phyloP scores from a whole-genome alignment of 2,797 vertebrate species.

The Coccyzus lansbergi region DNA sequence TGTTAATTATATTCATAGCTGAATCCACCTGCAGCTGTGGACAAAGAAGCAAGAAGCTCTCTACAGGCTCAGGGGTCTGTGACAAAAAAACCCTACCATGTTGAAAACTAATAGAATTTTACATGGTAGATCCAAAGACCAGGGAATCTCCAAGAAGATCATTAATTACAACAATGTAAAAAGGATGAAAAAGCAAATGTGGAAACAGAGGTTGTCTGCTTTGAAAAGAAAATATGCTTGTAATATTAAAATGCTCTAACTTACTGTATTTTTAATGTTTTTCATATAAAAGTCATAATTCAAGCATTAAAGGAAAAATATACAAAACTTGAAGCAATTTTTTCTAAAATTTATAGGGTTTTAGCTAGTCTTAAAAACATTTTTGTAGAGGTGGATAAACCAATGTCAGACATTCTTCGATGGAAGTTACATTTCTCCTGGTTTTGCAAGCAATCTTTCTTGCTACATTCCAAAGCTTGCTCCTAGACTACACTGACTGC shows the following conservation, averaged over 20 bases:
- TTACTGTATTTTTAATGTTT: not conserved
- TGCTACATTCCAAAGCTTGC: not conserved
- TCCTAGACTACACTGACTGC: not conserved
- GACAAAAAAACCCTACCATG: not conserved
- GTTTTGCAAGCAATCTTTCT: not conserved
- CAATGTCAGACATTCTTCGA: not conserved
- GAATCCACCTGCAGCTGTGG: not conserved
- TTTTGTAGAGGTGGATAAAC: not conserved
- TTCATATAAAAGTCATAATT: not conserved
- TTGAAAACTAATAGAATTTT: not conserved
- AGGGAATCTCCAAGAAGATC: not conserved
- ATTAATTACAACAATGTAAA: not conserved
- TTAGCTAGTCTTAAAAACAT: not conserved
- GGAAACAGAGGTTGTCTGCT: not conserved
- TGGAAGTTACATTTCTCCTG: not conserved
- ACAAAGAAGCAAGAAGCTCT: not conserved
- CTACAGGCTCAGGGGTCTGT: not conserved
- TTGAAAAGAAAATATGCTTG: not conserved
- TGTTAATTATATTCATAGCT: not conserved
- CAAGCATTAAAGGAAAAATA: not conserved
- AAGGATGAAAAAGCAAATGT: not conserved
- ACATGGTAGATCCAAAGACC: not conserved
- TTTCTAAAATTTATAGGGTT: not conserved
- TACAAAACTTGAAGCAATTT: not conserved
- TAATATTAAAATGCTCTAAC: not conserved